Conservation (phyloP, 2,797 vertebrate species). For the Oreonectes daqikongensis region DNA sequence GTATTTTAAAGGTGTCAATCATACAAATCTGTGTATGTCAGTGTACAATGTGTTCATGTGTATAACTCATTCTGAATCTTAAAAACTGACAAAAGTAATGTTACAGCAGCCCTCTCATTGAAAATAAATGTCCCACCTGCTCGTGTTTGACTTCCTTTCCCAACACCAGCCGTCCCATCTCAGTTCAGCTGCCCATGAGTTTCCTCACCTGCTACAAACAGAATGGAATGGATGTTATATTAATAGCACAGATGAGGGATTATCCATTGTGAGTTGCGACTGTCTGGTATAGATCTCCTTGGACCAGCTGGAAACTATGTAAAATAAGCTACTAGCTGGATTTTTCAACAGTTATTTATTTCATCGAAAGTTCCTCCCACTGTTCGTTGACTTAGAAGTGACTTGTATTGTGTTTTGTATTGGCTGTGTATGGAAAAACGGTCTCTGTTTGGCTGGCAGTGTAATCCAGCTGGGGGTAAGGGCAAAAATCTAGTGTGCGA, state of each 20-base stretch:
- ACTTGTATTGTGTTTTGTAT: constrained; percentile 10
- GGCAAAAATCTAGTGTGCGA: constrained; percentile 34
- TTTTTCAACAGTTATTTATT: constrained; percentile 4
- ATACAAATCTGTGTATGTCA: background rate
- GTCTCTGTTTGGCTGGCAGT: constrained; percentile 11
- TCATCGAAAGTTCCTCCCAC: background rate
- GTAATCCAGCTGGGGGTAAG: constrained; percentile 21
- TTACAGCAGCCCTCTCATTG: too few species aligned
- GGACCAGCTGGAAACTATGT: constrained; percentile 8
- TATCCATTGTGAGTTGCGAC: background rate
- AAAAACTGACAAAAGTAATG: too few species aligned
- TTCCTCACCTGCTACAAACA: constrained; percentile 15
- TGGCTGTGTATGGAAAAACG: background rate
- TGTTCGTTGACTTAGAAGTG: constrained; percentile 20
- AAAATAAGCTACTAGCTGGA: background rate
- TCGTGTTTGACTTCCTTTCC: background rate
- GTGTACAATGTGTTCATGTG: background rate
- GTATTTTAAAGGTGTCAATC: constrained; percentile 6
- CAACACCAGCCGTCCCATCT: background rate
- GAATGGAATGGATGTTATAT: constrained; percentile 1
- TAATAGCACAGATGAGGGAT: background rate
- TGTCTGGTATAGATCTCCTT: background rate
- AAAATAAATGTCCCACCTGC: too few species aligned
- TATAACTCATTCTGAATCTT: too few species aligned
- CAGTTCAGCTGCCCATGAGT: constrained; percentile 15